Evolutionary conservation across 2,797 vertebrate genomes (phyloP), one percentile per base, ranked within the genome.

Genomic region (Poeciliopsis presidionis): DNA sequence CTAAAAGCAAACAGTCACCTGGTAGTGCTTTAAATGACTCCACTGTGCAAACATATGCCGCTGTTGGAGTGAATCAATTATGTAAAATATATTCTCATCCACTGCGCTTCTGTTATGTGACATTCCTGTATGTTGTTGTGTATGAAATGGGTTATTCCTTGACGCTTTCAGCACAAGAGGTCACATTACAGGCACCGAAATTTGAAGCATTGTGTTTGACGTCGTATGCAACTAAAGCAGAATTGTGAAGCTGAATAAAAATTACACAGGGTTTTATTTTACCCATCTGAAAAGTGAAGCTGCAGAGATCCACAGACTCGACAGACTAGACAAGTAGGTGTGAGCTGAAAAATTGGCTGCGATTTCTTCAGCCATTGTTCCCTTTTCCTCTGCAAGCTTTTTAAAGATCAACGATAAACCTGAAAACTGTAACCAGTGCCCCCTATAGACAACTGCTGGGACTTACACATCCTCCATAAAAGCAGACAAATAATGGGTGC

Each of bases 1-100:
- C 75, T 28, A 16, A 71, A 55, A 39, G 20, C 36, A 67, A 67
- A 67, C 63, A 41, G 20, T 83, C 39, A 7, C 45, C 77, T 14
- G 33, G 25, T 72, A 71, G 46, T 33, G 49, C 28, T 36, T 39
- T 25, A 12, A 78, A 13, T 25, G 25, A 22, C 63, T 8, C 36
- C 63, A 9, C 57, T 53, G 9, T 39, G 6, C 36, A 61, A 75
- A 70, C 16, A 77, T 30, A 47, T 25, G 41, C 18, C 16, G 16
- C 30, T 59, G 47, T 28, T 81, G 65, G 39, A 49, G 46, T 76
- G 25, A 13, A 61, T 51, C 33, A 63, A 36, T 55, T 16, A 65
- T 77, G 11, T 20, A 47, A 30, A 65, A 18, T 77, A 2, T 30
- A 28, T 72, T 78, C 30, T 39, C 7, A 25, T n/a, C 71, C 13